Evolutionary conservation across 1,140 invertebrate species (phyloP), one percentile per base, ranked within the genome.

Genomic region (Sitobion miscanthi): DNA sequence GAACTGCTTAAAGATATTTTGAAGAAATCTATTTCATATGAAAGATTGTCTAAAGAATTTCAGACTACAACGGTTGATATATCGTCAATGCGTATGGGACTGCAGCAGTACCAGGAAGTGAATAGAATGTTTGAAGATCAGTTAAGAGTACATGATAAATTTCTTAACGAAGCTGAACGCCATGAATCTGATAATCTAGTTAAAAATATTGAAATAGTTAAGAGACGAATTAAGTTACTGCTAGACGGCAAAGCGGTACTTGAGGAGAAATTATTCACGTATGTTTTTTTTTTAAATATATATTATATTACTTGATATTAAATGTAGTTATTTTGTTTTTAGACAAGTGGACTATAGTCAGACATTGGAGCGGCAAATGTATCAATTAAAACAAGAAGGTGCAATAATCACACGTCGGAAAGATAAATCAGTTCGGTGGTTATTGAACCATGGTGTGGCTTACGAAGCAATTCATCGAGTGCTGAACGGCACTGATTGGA

Each of bases 101-200:
- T 98, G 57, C 97, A 98, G 95, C 98, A 98, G n/a, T 98, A 98
- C 94, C 96, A 96, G 87, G 98, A 98, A 95, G 97, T 98, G 2
- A 97, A 98, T 5, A 96, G 96, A 94, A 97, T 99, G 95, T 98
- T 99, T 95, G 97, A 98, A 95, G 98, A 98, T 94, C 98, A 99
- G 95, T 96, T 98, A 91, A 97, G 97, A 94, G 95, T 98, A 17
- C 98, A 98, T 94, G 96, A 97, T 87, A 96, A 97, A 94, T 97
- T 97, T 95, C 96, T 97, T 94, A 96, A 96, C 93, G 97, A 98
- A 95, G 97, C 97, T 5, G 97, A 98, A 94, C 97, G 98, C 0
- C 98, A 98, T 95, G 98, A 99, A 96, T 96, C 97, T 94, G 96
- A 95, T 95, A 97, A 97, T 95, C 95, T 99, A 93, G 96, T 96